Base-by-base conservation (phyloP, 2,797 vertebrate species). In the Anguilla obscura region DNA sequence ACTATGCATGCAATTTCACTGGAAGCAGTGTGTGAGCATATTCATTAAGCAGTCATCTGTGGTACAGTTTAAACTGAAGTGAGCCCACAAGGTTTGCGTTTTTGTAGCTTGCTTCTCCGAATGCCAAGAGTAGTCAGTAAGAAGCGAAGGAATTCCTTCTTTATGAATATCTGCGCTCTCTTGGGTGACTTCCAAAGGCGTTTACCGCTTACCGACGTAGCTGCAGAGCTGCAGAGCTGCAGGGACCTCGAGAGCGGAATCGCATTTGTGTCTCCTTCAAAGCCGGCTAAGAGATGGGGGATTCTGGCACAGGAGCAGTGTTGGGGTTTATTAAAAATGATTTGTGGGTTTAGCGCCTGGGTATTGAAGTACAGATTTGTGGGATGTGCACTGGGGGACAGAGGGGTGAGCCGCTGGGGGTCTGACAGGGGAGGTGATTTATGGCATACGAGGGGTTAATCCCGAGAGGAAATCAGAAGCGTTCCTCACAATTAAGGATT, bases 291-390 rank as follows among this genome's bases (percentile, higher is more conserved):
- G 52, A 83, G 86, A 84, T 24, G 3, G 79, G 27, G 52, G 82
- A 85, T 3, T 66, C 56, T 84, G 88, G 24, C 86, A 52, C n/a
- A 85, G 71, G 36, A 52, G 86, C 40, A 87, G 89, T 71, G 87
- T 86, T 83, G 90, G 60, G 16, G 92, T 92, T 94, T 90, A 94
- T 95, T 93, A 92, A 91, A 93, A 93, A 88, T 89, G 74, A 94
- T 93, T 93, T 91, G 87, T 91, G 90, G 63, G 92, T 89, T 92
- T 88, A 88, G 90, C 90, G 12, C 60, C 90, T 45, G 87, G 86
- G 63, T 85, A 88, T 84, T 56, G 87, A 82, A 90, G 60, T 36
- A 52, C 71, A 40, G 74, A 87, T 86, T 89, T 89, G 85, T 87
- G 86, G 86, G 89, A 89, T 89, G 87, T 82, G 74, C 40, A 63